Percentiles rank a stretch among this genome's conserved stretches.
Evolutionary conservation across 1,140 invertebrate genomes (phyloP).

Genomic region (Epicauta chinensis): DNA sequence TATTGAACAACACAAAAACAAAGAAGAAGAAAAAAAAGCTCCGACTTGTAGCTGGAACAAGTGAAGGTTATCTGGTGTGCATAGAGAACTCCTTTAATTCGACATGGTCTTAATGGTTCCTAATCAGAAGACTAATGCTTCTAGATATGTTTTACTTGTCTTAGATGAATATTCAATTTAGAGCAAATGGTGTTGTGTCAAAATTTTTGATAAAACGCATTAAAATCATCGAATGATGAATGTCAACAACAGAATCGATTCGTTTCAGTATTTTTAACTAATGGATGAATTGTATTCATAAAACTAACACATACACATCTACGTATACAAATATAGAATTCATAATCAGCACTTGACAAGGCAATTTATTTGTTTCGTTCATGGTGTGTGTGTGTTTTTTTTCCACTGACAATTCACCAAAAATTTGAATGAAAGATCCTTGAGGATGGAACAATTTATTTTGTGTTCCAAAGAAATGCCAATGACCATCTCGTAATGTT

Average conservation of each 20-base stretch:
- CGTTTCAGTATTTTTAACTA: neutral
- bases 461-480: too few relatives aligned
- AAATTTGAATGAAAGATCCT: too few relatives aligned
- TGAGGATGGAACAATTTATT: too few relatives aligned
- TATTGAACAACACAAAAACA: too few relatives aligned
- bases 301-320: too few relatives aligned
- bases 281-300: too few relatives aligned
- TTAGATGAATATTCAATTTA: slow-evolving; percentile 17
- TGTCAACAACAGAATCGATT: slow-evolving; percentile 1
- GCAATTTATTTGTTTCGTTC: neutral
- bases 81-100: slow-evolving; percentile 5
- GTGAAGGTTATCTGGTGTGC: slow-evolving; percentile 9
- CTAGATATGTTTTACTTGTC: slow-evolving; percentile 11
- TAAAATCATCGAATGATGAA: slow-evolving; percentile 9
- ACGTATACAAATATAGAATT: too few relatives aligned
- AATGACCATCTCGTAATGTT: too few relatives aligned
- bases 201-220: slow-evolving; percentile 14
- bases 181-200: slow-evolving; percentile 10
- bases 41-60: too few relatives aligned
- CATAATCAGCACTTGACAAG: too few relatives aligned
- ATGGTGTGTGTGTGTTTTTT: neutral
- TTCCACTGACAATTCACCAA: neutral
- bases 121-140: slow-evolving; percentile 17
- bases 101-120: slow-evolving; percentile 18
- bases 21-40: too few relatives aligned